Evolutionary conservation across 2,113 vertebrate species (phyloP).

Genomic region (Melanostigma gelatinosum): DNA sequence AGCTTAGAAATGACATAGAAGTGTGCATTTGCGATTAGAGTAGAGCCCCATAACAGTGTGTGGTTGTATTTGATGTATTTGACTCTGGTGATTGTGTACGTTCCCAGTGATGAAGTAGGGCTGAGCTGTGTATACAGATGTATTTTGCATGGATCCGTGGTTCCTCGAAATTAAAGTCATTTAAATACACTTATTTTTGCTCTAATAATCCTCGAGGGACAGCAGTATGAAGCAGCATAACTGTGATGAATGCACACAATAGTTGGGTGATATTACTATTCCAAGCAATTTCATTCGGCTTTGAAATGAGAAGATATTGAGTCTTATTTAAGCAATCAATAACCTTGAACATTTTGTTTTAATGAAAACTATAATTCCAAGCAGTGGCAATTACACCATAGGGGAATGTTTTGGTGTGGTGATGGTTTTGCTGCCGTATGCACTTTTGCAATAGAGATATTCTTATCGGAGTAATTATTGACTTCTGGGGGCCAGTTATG

Average conservation of each 20-base stretch:
- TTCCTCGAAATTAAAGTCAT: constrained; percentile 76
- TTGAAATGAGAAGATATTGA: constrained; percentile 82
- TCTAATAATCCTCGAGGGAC: constrained; percentile 78
- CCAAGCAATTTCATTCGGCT: constrained; percentile 79
- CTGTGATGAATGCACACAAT: constrained; percentile 79
- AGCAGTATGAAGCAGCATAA: constrained; percentile 66
- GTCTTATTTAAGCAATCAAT: constrained; percentile 87
- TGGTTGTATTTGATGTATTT: constrained; percentile 44
- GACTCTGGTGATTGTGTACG: constrained; percentile 35
- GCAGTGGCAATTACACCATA: constrained; percentile 82
- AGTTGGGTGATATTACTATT: constrained; percentile 81
- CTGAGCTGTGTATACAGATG: constrained; percentile 67
- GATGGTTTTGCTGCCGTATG: constrained; percentile 81
- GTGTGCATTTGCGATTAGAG: constrained; percentile 33
- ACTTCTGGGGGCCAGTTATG: constrained; percentile 82
- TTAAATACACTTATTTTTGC: constrained; percentile 80
- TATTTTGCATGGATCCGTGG: constrained; percentile 63
- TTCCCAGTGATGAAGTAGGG: constrained; percentile 53
- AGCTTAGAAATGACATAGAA: constrained; percentile 19
- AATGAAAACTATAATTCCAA: constrained; percentile 88
- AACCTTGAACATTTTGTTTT: constrained; percentile 83
- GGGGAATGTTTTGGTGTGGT: constrained; percentile 81
- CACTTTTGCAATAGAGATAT: constrained; percentile 85
- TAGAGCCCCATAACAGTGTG: constrained; percentile 20
- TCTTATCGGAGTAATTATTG: constrained; percentile 86